Conservation (phyloP, 2,113 vertebrate species). For the Xenopus tropicalis region UCB_Xtro_10.0 CM004450.2:83568501-83569000, state of each 20-base stretch:
- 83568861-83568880: too few relatives aligned
- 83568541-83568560: conserved; percentile 3
- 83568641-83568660: not conserved
- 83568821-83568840: too few relatives aligned
- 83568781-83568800: too few relatives aligned
- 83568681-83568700: conserved; percentile 4
- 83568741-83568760: too few relatives aligned
- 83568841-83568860: too few relatives aligned
- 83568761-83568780: too few relatives aligned
- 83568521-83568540: not conserved
- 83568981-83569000: too few relatives aligned
- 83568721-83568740: not conserved
- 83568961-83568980: not conserved
- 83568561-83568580: not conserved
- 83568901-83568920: too few relatives aligned
- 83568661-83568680: not conserved
- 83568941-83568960: conserved; percentile 7
- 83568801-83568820: too few relatives aligned
- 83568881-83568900: too few relatives aligned
- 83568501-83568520: not conserved
- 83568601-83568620: not conserved
- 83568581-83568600: not conserved
- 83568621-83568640: not conserved
- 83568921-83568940: not conserved
- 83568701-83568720: not conserved